phyloP scores from a whole-genome alignment of 2,797 vertebrate genomes.

The Tragopan temminckii region DNA sequence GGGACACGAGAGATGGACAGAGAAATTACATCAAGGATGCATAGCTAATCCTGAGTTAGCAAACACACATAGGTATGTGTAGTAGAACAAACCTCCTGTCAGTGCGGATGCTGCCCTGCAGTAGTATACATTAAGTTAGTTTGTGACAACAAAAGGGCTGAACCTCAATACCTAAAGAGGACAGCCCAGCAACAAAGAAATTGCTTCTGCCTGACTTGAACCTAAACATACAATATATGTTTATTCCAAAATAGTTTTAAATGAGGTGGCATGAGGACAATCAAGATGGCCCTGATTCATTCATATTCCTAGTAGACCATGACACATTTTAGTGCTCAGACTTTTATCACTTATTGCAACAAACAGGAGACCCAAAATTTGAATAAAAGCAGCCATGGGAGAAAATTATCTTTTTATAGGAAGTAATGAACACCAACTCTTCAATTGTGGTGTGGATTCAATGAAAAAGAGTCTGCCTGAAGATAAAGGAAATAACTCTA shows the following conservation, averaged over 20 bases:
- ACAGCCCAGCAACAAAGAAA: neutral
- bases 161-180: neutral
- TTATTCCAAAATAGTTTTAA: neutral
- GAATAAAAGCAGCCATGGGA: neutral
- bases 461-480: neutral
- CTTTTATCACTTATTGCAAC: neutral
- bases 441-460: neutral
- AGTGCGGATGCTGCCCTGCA: neutral
- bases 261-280: neutral
- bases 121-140: neutral
- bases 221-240: neutral
- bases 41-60: neutral
- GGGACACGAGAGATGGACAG: accelerated
- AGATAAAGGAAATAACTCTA: neutral
- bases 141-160: neutral
- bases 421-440: neutral
- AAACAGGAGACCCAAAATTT: neutral
- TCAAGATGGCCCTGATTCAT: neutral
- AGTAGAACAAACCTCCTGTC: neutral
- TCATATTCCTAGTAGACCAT: neutral
- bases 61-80: accelerated
- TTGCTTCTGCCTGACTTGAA: neutral
- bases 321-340: neutral
- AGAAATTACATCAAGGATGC: accelerated
- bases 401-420: neutral